phyloP scores from a whole-genome alignment of 2,113 vertebrate genomes.

The Bucco capensis region DNA sequence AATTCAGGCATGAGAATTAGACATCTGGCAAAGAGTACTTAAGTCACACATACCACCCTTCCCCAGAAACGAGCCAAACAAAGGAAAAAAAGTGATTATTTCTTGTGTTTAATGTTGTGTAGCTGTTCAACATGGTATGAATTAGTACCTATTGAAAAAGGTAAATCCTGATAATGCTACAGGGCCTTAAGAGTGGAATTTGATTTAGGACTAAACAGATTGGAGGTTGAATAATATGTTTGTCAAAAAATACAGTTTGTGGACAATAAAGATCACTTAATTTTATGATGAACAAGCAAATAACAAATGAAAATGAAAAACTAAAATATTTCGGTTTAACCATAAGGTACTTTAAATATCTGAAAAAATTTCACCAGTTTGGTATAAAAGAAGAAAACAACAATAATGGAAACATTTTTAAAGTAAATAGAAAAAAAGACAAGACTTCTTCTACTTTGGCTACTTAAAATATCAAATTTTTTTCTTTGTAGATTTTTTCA shows the following conservation, averaged over 20 bases:
- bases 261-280: background rate
- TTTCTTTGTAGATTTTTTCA: background rate
- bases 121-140: background rate
- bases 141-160: background rate
- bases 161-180: background rate
- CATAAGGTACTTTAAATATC: background rate
- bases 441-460: background rate
- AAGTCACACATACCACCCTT: background rate
- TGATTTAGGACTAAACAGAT: background rate
- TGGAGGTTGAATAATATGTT: background rate
- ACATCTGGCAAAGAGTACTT: background rate
- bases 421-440: background rate
- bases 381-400: background rate
- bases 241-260: background rate
- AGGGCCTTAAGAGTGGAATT: background rate
- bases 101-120: background rate
- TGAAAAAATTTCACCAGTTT: background rate
- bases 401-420: background rate
- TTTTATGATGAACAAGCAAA: background rate
- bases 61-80: background rate
- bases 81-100: background rate
- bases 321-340: background rate
- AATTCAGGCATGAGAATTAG: background rate
- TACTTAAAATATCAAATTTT: background rate
- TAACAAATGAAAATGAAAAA: background rate